A percentile compares a stretch with the other conserved stretches of the same genome.
Evolutionary conservation across 2,888 invertebrate species (phyloP).

Genomic region (Pyrrhosoma nymphula): DNA sequence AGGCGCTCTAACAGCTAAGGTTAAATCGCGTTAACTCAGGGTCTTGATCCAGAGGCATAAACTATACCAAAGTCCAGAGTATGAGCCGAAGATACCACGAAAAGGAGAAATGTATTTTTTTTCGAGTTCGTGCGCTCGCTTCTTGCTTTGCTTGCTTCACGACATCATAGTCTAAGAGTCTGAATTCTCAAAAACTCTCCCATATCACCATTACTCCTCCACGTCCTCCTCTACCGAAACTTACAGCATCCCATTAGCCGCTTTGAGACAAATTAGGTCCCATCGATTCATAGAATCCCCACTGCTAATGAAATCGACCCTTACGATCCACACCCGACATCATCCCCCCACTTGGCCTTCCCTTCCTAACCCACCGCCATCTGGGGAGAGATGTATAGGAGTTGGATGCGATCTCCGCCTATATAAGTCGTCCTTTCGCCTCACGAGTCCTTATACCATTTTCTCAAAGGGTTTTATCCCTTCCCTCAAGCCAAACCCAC

Average conservation of each 20-base stretch:
- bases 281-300: conserved; percentile 5
- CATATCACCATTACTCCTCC: too few relatives aligned
- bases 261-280: not conserved
- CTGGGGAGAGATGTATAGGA: not conserved
- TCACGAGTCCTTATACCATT: not conserved
- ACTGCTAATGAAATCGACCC: conserved; percentile 20
- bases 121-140: too few relatives aligned
- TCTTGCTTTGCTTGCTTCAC: too few relatives aligned
- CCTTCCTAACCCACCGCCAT: not conserved
- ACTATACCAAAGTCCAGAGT: too few relatives aligned
- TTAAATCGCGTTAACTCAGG: too few relatives aligned
- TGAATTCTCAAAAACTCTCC: too few relatives aligned
- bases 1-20: too few relatives aligned
- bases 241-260: not conserved
- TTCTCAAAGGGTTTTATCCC: conserved; percentile 3
- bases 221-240: not conserved
- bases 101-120: too few relatives aligned
- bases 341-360: not conserved
- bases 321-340: not conserved
- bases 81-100: too few relatives aligned
- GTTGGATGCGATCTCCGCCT: not conserved
- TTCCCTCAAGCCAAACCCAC: not conserved
- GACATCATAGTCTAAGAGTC: too few relatives aligned
- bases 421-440: not conserved
- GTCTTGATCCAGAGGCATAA: too few relatives aligned